These are phyloP conservation scores for Ptychochromis oligacanthus DNA, from an alignment of 2,113 vertebrate genomes.

Conservation along the genomic window DNA sequence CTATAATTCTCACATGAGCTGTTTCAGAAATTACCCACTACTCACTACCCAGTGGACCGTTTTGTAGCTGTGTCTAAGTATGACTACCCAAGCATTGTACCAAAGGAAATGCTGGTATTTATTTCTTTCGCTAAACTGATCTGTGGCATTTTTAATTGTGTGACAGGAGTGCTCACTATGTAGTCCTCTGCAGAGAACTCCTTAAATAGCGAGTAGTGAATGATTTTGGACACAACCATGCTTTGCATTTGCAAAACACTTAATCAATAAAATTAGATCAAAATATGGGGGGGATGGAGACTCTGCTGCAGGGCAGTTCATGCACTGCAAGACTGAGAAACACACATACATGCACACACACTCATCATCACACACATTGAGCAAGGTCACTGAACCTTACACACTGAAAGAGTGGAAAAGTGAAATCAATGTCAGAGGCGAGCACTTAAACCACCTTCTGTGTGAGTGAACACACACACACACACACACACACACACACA, in stretches of 20 bases:
- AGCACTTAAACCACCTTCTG: not conserved
- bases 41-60: not conserved
- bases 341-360: not conserved
- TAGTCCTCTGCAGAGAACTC: not conserved
- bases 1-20: not conserved
- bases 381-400: conserved; percentile 32
- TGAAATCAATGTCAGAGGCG: conserved; percentile 9
- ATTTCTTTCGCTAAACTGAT: not conserved
- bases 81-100: not conserved
- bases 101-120: not conserved
- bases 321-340: not conserved
- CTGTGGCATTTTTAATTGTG: not conserved
- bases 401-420: not conserved
- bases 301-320: conserved; percentile 35
- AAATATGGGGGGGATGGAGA: conserved; percentile 22
- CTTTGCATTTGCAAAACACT: not conserved
- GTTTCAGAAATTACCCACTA: not conserved
- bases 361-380: not conserved
- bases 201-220: too few species aligned
- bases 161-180: not conserved
- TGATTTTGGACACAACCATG: not conserved
- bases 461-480: not conserved
- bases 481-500: not conserved
- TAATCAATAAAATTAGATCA: conserved; percentile 24
- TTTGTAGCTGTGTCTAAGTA: not conserved